Evolutionary conservation across 2,113 vertebrate species (phyloP).

Genomic region (Cyanistes caeruleus): DNA sequence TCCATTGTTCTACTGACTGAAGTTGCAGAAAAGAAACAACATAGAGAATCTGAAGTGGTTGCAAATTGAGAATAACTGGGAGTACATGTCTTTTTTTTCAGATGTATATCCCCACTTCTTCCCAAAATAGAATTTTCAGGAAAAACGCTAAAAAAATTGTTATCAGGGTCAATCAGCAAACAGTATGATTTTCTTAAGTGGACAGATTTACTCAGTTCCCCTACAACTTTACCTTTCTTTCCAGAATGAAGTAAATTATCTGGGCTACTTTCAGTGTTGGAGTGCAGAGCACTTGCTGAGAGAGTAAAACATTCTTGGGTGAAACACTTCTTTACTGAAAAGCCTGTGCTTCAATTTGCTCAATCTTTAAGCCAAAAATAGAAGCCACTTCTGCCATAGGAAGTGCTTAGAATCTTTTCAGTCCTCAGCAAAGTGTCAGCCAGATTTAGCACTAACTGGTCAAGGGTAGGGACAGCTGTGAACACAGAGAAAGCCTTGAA

Average conservation of each 20-base stretch:
- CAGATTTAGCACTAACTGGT: neutral
- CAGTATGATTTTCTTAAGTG: neutral
- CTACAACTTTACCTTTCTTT: neutral
- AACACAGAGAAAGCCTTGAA: neutral
- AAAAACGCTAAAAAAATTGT: neutral
- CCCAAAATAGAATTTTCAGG: neutral
- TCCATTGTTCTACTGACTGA: neutral
- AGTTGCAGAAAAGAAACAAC: neutral
- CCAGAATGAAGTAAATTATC: neutral
- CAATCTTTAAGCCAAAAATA: neutral
- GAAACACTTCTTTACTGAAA: neutral
- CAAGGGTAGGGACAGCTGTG: neutral
- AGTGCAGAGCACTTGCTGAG: neutral
- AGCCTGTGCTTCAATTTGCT: neutral
- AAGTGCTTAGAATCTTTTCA: neutral
- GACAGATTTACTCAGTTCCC: neutral
- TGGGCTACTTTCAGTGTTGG: neutral
- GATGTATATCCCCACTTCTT: neutral
- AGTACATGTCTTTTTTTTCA: neutral
- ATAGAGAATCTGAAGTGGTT: neutral
- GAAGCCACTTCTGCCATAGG: neutral
- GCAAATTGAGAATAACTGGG: neutral
- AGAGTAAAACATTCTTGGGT: neutral
- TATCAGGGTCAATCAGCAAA: neutral
- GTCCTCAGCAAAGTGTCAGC: neutral